phyloP scores from a whole-genome alignment of 1,140 invertebrate genomes.

The Pogonognathellus flavescens region DNA sequence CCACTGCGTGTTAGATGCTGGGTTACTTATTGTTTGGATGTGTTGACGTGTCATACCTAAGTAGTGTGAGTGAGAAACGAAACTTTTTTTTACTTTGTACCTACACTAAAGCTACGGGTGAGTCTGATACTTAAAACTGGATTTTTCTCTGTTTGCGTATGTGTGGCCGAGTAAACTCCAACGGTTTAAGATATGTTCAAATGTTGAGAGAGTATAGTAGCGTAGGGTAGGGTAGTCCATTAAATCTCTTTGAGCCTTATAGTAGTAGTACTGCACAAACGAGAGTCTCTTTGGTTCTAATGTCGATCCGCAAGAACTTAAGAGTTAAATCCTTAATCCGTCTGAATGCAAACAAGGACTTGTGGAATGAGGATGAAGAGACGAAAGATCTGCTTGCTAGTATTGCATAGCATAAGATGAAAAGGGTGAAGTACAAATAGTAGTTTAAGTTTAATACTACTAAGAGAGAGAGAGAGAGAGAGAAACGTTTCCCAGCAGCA shows the following conservation, averaged over 20 bases:
- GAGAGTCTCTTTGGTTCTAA: neutral
- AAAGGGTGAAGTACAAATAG: slow-evolving; percentile 21
- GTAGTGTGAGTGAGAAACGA: too few species aligned
- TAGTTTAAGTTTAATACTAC: neutral
- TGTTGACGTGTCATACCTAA: too few species aligned
- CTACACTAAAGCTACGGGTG: too few species aligned
- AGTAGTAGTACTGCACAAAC: neutral
- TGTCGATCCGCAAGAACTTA: neutral
- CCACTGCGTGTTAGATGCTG: too few species aligned
- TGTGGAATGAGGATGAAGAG: slow-evolving; percentile 41
- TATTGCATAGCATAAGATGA: neutral
- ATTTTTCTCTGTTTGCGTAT: too few species aligned
- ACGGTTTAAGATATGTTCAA: too few species aligned
- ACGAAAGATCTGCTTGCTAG: neutral
- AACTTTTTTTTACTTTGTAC: too few species aligned
- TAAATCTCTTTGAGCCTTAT: neutral
- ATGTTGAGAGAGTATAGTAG: neutral
- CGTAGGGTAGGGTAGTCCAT: slow-evolving; percentile 10
- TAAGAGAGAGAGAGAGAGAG: neutral
- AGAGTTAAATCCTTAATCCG: slow-evolving; percentile 40
- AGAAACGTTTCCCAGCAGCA: slow-evolving; percentile 38
- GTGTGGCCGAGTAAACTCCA: too few species aligned
- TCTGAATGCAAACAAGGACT: slow-evolving; percentile 42
- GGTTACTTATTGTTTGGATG: too few species aligned
- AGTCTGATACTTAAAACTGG: too few species aligned